Conservation (phyloP, 2,113 vertebrate genomes). For the Crotalus horridus region DNA sequence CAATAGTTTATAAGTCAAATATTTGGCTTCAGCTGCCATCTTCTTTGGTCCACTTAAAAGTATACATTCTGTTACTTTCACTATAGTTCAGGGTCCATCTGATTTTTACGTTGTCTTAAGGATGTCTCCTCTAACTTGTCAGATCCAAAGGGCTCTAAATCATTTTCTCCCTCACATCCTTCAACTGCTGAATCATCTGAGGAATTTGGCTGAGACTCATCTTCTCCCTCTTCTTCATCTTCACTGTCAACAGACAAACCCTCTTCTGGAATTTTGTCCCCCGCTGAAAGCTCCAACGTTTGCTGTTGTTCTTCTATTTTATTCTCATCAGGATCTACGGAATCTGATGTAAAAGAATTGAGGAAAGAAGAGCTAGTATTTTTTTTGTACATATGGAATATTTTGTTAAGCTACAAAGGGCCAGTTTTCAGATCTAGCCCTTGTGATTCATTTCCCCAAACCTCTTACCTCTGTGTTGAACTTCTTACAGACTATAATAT, state of each 20-base stretch:
- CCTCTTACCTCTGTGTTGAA: neutral
- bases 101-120: conserved; percentile 75
- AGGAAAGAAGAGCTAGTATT: neutral
- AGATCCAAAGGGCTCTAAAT: conserved; percentile 23
- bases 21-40: conserved; percentile 58
- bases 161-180: conserved; percentile 45
- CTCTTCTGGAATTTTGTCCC: conserved; percentile 52
- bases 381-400: neutral
- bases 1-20: conserved; percentile 48
- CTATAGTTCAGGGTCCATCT: conserved; percentile 57
- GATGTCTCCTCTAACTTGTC: conserved; percentile 58
- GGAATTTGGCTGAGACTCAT: conserved; percentile 41
- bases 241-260: conserved; percentile 61
- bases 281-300: conserved; percentile 44
- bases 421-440: neutral
- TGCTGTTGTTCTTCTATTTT: conserved; percentile 50
- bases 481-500: neutral
- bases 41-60: conserved; percentile 62
- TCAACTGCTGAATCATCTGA: conserved; percentile 66
- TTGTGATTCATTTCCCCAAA: neutral
- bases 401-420: neutral
- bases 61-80: neutral
- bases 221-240: conserved; percentile 50
- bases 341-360: neutral
- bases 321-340: neutral